These are phyloP conservation scores for Sebastes reedi DNA, from an alignment of 2,797 vertebrate genomes.

Conservation along the genomic window DNA sequence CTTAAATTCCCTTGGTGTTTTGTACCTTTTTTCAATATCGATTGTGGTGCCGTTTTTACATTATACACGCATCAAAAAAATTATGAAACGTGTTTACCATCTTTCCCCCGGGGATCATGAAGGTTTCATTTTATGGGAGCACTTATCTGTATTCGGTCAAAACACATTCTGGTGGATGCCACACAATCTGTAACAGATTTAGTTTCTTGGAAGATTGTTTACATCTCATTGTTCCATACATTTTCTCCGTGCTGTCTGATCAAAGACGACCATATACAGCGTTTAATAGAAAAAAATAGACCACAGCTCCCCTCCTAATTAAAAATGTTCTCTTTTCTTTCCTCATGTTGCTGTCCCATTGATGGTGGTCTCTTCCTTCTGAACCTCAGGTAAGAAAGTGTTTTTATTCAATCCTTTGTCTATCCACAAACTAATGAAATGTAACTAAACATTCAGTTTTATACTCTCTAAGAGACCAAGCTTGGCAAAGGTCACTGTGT, in stretches of 20 bases:
- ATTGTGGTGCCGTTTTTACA: too few relatives aligned
- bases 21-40: too few relatives aligned
- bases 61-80: too few relatives aligned
- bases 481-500: not conserved
- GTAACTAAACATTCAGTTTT: not conserved
- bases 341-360: conserved; percentile 36
- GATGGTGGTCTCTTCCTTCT: conserved; percentile 11
- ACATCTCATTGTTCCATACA: not conserved
- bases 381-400: conserved; percentile 72
- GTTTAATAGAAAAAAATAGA: not conserved
- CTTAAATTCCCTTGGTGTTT: too few relatives aligned
- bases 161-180: not conserved
- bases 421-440: not conserved
- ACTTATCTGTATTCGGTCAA: conserved; percentile 6
- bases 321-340: conserved; percentile 41
- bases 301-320: not conserved
- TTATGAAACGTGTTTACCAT: not conserved
- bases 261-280: not conserved
- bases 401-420: not conserved
- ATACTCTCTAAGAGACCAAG: not conserved
- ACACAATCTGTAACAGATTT: not conserved
- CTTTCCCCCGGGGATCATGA: not conserved
- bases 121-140: not conserved
- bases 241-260: not conserved
- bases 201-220: not conserved